These are phyloP conservation scores for Egretta garzetta DNA, from an alignment of 2,113 vertebrate genomes.

Conservation along the genomic window DNA sequence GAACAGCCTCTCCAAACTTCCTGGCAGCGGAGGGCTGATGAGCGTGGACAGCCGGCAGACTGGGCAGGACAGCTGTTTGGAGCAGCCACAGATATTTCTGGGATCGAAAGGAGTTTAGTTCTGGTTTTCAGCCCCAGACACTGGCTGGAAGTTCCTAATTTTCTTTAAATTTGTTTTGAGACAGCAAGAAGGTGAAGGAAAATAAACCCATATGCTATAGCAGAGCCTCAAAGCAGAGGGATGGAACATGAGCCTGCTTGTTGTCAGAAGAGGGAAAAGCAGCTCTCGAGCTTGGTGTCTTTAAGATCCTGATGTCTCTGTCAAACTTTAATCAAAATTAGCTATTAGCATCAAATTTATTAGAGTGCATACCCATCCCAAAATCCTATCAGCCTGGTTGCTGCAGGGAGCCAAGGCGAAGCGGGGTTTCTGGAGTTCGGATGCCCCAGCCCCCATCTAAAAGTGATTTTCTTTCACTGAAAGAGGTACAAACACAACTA, in stretches of 20 bases:
- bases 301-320: neutral
- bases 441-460: neutral
- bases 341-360: neutral
- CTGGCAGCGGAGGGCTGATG: neutral
- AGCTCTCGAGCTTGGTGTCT: neutral
- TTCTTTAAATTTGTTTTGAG: neutral
- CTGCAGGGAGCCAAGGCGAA: neutral
- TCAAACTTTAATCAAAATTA: slow-evolving; percentile 15
- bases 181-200: neutral
- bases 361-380: neutral
- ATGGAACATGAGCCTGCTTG: neutral
- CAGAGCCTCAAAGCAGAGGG: neutral
- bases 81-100: neutral
- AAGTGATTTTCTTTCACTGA: neutral
- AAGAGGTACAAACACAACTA: neutral
- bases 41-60: neutral
- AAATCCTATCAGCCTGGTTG: neutral
- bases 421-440: accelerated
- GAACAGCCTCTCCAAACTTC: neutral
- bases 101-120: neutral
- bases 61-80: neutral
- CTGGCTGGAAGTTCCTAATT: neutral
- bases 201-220: neutral
- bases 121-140: neutral
- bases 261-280: neutral